phyloP scores from a whole-genome alignment of 2,113 vertebrate species.

The Peucedramus taeniatus region DNA sequence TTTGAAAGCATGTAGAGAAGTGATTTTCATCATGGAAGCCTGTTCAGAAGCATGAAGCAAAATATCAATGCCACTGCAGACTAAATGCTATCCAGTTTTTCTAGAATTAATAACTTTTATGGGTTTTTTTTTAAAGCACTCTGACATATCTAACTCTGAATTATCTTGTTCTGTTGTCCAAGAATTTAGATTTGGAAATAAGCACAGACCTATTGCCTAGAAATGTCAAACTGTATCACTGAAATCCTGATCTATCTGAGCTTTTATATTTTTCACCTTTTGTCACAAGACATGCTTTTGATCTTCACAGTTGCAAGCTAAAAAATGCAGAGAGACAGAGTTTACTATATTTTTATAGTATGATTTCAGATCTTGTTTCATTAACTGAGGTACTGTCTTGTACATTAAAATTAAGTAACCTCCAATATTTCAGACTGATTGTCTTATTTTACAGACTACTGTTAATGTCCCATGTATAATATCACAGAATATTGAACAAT shows the following conservation, averaged over 20 bases:
- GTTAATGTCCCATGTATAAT: not conserved
- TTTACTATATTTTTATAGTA: not conserved
- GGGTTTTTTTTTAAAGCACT: not conserved
- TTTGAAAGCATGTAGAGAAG: not conserved
- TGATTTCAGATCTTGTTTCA: not conserved
- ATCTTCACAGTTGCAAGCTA: not conserved
- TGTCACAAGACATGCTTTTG: not conserved
- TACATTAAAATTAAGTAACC: not conserved
- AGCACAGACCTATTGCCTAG: not conserved
- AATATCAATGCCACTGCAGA: not conserved
- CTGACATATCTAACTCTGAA: not conserved
- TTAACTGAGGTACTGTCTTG: not conserved
- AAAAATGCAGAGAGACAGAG: not conserved
- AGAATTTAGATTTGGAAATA: not conserved
- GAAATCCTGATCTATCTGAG: not conserved
- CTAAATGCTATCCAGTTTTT: not conserved
- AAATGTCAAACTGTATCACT: not conserved
- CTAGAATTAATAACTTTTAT: not conserved
- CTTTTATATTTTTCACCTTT: not conserved
- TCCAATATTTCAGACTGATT: not conserved
- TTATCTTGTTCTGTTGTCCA: not conserved
- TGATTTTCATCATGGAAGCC: not conserved
- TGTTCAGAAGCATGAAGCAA: not conserved
- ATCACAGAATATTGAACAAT: not conserved
- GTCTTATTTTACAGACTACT: not conserved